Conservation (phyloP, 2,888 invertebrate species). For the Pseudanteris insignis region DNA sequence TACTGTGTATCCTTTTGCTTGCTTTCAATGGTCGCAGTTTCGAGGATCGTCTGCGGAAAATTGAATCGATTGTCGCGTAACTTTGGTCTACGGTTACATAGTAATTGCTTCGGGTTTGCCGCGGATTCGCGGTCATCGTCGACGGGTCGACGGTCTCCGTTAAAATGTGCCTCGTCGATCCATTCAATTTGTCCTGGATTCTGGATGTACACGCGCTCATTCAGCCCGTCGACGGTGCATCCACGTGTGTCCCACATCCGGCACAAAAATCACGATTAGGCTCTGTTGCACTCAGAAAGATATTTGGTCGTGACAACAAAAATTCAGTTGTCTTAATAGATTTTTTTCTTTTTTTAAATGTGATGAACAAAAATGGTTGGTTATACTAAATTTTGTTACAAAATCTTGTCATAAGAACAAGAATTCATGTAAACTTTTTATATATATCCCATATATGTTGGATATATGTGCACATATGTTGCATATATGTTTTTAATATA, state of each 20-base stretch:
- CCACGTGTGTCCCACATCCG: conserved; percentile 20
- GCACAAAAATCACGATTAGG: too few relatives aligned
- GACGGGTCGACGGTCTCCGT: conserved; percentile 22
- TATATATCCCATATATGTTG: too few relatives aligned
- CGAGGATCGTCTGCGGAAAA: conserved; percentile 32
- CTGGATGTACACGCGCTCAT: conserved; percentile 23
- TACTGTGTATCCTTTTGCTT: conserved; percentile 14
- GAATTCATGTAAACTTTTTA: too few relatives aligned
- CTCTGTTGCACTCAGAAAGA: too few relatives aligned
- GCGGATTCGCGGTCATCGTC: conserved; percentile 41
- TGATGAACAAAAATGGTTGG: too few relatives aligned
- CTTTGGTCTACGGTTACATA: conserved; percentile 38
- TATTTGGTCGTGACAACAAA: too few relatives aligned
- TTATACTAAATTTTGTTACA: too few relatives aligned
- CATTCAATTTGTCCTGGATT: conserved; percentile 24
- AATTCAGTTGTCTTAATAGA: too few relatives aligned
- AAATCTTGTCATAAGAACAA: too few relatives aligned
- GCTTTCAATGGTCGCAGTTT: conserved; percentile 30
- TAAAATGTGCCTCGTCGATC: conserved; percentile 35
- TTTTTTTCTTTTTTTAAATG: not conserved
- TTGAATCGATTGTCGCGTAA: conserved; percentile 37
- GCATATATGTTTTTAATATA: too few relatives aligned
- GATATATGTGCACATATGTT: too few relatives aligned
- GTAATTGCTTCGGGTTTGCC: conserved; percentile 42
- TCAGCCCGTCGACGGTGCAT: conserved; percentile 15